Evolutionary conservation across 2,888 invertebrate genomes (phyloP).

Genomic region (Xestia rhomboidea): DNA sequence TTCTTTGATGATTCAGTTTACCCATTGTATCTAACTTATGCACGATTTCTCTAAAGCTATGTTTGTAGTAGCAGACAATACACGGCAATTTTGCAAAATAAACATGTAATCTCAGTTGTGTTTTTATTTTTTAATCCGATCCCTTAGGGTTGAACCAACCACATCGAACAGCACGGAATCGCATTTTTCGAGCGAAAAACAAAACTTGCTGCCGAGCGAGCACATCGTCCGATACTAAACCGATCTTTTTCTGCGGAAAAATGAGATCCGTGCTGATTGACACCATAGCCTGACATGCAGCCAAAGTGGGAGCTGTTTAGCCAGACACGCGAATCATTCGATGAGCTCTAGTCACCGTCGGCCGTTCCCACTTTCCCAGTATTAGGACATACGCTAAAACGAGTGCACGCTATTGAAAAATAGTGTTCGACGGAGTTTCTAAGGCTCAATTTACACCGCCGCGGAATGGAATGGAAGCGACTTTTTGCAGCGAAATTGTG

Average conservation of each 20-base stretch:
- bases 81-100: slow-evolving; percentile 56
- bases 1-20: slow-evolving; percentile 12
- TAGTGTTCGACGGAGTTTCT: no score
- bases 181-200: not conserved
- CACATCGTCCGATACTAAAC: no score
- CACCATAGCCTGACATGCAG: no score
- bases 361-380: no score
- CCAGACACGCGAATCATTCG: no score
- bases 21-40: slow-evolving; percentile 17
- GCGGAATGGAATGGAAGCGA: no score
- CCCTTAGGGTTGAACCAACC: not conserved
- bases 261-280: not conserved
- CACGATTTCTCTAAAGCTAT: slow-evolving; percentile 19
- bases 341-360: no score
- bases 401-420: no score
- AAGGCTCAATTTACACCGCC: no score
- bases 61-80: slow-evolving; percentile 21
- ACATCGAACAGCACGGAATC: not conserved
- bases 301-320: no score
- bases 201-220: not conserved
- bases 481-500: no score
- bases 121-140: slow-evolving; percentile 38
- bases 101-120: slow-evolving; percentile 63
- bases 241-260: not conserved
- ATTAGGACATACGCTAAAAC: no score